phyloP scores from a whole-genome alignment of 1,140 invertebrate genomes.

The Potamilus streckersoni region DNA sequence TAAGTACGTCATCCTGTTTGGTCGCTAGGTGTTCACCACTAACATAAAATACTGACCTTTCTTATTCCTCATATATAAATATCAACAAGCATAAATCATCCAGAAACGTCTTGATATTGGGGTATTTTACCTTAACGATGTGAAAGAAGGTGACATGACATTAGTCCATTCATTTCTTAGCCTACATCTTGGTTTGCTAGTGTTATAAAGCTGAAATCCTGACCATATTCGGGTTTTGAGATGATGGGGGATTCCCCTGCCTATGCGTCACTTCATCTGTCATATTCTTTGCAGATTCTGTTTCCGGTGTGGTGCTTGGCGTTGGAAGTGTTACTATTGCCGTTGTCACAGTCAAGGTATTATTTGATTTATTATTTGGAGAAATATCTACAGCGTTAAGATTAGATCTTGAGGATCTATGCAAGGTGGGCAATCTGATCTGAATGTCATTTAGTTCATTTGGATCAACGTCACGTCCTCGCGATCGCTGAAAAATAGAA shows the following conservation, averaged over 20 bases:
- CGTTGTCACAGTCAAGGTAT: constrained; percentile 56
- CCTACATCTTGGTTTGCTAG: too few species aligned
- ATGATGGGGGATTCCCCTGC: constrained; percentile 22
- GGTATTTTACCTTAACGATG: too few species aligned
- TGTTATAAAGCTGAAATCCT: constrained; percentile 59
- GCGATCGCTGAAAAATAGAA: constrained; percentile 47
- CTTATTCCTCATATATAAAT: too few species aligned
- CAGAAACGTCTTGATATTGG: too few species aligned
- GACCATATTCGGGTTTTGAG: constrained; percentile 50
- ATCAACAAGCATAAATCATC: too few species aligned
- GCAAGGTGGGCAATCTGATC: constrained; percentile 64
- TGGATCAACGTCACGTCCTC: constrained; percentile 53
- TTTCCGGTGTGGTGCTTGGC: constrained; percentile 60
- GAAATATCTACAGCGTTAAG: constrained; percentile 55
- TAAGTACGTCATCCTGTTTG: too few species aligned
- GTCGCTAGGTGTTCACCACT: too few species aligned
- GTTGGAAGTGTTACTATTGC: constrained; percentile 58
- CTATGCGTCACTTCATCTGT: constrained; percentile 39
- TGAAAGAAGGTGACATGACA: too few species aligned
- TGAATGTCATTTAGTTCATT: constrained; percentile 71
- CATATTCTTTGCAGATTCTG: constrained; percentile 51
- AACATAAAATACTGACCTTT: too few species aligned
- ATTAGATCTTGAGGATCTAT: constrained; percentile 60
- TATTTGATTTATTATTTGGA: constrained; percentile 49
- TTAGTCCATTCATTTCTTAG: too few species aligned